phyloP scores from a whole-genome alignment of 2,888 invertebrate species.

The Dynastes tityus region DNA sequence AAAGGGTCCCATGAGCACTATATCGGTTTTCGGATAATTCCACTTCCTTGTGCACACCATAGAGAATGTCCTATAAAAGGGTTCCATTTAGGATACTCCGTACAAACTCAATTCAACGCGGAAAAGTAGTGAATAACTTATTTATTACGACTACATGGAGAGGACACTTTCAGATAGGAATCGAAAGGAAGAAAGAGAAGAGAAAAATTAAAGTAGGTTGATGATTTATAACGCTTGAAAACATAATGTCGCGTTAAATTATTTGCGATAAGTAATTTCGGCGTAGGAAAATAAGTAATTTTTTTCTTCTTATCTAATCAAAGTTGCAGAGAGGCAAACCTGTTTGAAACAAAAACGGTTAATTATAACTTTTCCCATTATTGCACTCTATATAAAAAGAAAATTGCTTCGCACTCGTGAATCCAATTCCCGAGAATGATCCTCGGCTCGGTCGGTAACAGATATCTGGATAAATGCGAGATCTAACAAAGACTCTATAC shows the following conservation, averaged over 20 bases:
- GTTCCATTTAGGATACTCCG: too few species aligned
- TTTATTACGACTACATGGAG: not conserved
- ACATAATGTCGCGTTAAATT: conserved; percentile 48
- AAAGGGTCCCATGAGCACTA: too few species aligned
- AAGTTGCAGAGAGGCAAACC: conserved; percentile 48
- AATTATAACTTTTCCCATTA: conserved; percentile 67
- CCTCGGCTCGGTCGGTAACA: conserved; percentile 60
- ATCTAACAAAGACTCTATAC: conserved; percentile 60
- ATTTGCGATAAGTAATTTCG: conserved; percentile 50
- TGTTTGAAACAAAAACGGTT: conserved; percentile 58
- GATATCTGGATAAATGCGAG: conserved; percentile 65
- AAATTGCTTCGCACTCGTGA: conserved; percentile 64
- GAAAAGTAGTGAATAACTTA: too few species aligned
- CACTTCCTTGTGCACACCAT: too few species aligned
- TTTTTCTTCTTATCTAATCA: conserved; percentile 52
- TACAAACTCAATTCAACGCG: too few species aligned
- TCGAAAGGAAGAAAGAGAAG: not conserved
- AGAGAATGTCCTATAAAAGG: too few species aligned
- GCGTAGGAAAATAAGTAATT: conserved; percentile 45
- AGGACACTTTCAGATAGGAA: conserved; percentile 17
- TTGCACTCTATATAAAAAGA: conserved; percentile 64
- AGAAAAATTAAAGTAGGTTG: conserved; percentile 7
- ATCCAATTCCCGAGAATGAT: conserved; percentile 64
- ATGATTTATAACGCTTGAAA: conserved; percentile 20
- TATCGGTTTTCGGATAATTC: too few species aligned